Base-by-base conservation (phyloP, 2,888 invertebrate species). In the Diogma glabrata region DNA sequence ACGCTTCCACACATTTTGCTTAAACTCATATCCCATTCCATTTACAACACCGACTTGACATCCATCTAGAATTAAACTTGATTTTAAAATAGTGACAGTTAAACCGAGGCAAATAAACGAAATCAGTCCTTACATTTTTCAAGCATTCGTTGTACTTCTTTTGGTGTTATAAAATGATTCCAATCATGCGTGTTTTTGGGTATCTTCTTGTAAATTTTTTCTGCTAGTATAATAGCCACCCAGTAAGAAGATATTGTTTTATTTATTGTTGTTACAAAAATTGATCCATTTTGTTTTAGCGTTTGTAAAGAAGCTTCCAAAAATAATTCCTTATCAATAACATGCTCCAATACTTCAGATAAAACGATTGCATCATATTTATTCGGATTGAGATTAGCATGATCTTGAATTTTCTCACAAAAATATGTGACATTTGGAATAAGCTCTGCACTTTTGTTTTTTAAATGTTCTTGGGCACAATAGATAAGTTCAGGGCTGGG, bases 311-410 rank as follows among this genome's bases (percentile, higher is more conserved):
- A 86, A 4, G 77, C 70, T 49, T 76, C 70, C 0, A 94, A 62
- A 64, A 94, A 88, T 1, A 73, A 58, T 14, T 79, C 75, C 57
- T 84, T 78, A 60, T 90, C 78, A 2, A 75, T 72, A 0, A 94
- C 84, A 71, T 95, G 94, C 66, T 95, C 95, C 53, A 94, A 72
- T 0, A 94, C 84, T 73, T 95, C 95, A 0, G 93, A 93, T 0
- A 86, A 80, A 1, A 94, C 78, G 2, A 95, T 79, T 0, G 79
- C 89, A 72, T 95, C 92, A 66, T 85, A 94, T 30, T 64, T 61
- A 49, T 75, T 72, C 2, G 57, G 51, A 58, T 74, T 66, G 1
- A 67, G 57, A 19, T 64, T 60, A 0, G 70, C 66, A 61, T 81
- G 78, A 1, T 81, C 72, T 68, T 82, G 67, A 33, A 74, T 58